Conservation (phyloP, 1,140 invertebrate genomes). For the Colletes gigas region DNA sequence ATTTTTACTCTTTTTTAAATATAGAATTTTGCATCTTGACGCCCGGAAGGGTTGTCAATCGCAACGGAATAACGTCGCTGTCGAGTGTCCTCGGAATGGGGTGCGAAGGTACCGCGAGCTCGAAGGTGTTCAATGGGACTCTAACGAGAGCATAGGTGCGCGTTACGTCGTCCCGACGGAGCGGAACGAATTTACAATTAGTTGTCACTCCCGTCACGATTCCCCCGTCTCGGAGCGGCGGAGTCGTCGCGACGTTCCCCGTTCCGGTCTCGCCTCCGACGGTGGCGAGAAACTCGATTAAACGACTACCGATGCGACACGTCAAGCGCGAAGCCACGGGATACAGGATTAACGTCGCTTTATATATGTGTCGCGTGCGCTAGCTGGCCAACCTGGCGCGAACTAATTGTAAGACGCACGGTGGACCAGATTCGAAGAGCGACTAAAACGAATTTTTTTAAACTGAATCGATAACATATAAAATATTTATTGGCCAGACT, state of each 20-base stretch:
- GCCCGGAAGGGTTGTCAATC: too few relatives aligned
- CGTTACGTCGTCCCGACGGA: slow-evolving; percentile 1
- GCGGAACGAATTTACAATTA: slow-evolving; percentile 15
- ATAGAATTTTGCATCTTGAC: too few relatives aligned
- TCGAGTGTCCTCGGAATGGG: too few relatives aligned
- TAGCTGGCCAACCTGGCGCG: too few relatives aligned
- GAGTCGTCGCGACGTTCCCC: neutral
- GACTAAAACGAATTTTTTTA: too few relatives aligned
- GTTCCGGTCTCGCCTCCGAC: neutral
- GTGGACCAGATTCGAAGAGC: too few relatives aligned
- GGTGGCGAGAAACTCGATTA: slow-evolving; percentile 38
- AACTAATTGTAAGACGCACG: too few relatives aligned
- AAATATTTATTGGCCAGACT: too few relatives aligned
- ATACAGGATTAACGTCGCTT: slow-evolving; percentile 16
- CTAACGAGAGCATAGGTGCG: slow-evolving; percentile 8
- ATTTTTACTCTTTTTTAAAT: too few relatives aligned
- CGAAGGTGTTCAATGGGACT: neutral
- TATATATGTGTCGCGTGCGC: neutral
- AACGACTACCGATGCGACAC: slow-evolving; percentile 24
- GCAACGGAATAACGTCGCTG: too few relatives aligned
- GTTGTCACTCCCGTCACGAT: slow-evolving; percentile 40
- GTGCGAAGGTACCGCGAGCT: neutral
- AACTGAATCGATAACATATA: too few relatives aligned
- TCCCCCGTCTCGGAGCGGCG: neutral
- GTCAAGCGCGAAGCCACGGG: slow-evolving; percentile 7